phyloP scores from a whole-genome alignment of 2,888 invertebrate genomes.

The Nasonovia ribisnigri region DNA sequence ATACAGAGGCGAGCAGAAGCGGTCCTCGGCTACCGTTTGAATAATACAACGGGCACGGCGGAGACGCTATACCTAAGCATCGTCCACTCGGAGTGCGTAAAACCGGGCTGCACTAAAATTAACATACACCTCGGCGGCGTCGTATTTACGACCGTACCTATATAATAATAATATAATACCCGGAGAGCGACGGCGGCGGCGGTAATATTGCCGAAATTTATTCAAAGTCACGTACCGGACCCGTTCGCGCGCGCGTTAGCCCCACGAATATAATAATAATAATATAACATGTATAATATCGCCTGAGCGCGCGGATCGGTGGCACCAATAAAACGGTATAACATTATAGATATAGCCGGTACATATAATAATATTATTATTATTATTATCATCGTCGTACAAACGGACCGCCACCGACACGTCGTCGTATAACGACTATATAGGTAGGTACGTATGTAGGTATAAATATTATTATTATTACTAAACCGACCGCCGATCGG shows the following conservation, averaged over 20 bases:
- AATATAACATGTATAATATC: neutral
- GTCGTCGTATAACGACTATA: slow-evolving; percentile 31
- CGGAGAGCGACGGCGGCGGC: neutral
- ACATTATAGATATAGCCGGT: neutral
- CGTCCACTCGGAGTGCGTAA: slow-evolving; percentile 2
- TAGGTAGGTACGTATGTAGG: neutral
- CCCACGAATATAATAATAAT: neutral
- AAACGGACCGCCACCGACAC: slow-evolving; percentile 35
- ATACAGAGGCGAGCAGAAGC: too few relatives aligned
- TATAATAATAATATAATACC: neutral
- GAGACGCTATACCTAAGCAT: neutral
- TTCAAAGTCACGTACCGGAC: slow-evolving; percentile 58
- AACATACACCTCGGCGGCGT: slow-evolving; percentile 15
- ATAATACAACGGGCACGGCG: neutral
- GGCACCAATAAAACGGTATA: slow-evolving; percentile 49
- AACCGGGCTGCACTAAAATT: slow-evolving; percentile 20
- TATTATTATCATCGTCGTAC: neutral
- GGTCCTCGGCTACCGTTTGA: neutral
- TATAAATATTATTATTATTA: neutral
- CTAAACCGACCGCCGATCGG: neutral
- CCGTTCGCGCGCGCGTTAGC: neutral
- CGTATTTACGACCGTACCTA: slow-evolving; percentile 37
- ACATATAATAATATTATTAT: too few relatives aligned
- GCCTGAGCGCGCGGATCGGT: slow-evolving; percentile 15
- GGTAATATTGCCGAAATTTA: slow-evolving; percentile 35